Conservation (phyloP, 2,797 vertebrate species). For the Threskiornis aethiopicus region DNA sequence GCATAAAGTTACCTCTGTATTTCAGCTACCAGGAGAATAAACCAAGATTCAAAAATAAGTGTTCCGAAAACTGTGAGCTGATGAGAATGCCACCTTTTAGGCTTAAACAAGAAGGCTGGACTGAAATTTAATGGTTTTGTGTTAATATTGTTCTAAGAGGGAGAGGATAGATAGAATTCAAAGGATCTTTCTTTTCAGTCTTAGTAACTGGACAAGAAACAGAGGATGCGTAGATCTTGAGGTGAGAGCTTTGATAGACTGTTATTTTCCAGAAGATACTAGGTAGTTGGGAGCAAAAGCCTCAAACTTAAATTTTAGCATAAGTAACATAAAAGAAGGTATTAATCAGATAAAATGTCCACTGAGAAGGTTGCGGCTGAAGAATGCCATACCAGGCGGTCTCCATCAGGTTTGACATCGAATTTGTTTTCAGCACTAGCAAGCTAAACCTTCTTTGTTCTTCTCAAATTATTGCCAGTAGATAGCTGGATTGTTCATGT, state of each 20-base stretch:
- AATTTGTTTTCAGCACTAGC: neutral
- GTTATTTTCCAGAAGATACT: neutral
- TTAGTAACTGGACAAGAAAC: neutral
- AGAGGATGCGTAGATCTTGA: neutral
- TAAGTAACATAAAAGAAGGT: neutral
- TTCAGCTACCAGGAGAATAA: neutral
- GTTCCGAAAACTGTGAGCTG: neutral
- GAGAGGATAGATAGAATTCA: neutral
- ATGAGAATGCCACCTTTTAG: neutral
- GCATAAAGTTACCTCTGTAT: neutral
- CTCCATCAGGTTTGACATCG: neutral
- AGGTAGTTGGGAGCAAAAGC: neutral
- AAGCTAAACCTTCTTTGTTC: neutral
- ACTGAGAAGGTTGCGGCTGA: neutral
- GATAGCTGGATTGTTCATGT: accelerated
- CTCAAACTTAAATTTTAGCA: neutral
- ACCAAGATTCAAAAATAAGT: neutral
- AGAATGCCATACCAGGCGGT: too few relatives aligned
- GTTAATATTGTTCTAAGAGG: neutral
- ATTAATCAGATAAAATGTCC: neutral
- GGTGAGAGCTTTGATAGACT: neutral
- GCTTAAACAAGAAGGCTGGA: neutral
- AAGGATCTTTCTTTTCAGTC: neutral
- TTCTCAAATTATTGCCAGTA: neutral
- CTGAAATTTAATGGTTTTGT: neutral